Conservation (phyloP, 2,888 invertebrate species). For the Cyrtodaria siliqua region DNA sequence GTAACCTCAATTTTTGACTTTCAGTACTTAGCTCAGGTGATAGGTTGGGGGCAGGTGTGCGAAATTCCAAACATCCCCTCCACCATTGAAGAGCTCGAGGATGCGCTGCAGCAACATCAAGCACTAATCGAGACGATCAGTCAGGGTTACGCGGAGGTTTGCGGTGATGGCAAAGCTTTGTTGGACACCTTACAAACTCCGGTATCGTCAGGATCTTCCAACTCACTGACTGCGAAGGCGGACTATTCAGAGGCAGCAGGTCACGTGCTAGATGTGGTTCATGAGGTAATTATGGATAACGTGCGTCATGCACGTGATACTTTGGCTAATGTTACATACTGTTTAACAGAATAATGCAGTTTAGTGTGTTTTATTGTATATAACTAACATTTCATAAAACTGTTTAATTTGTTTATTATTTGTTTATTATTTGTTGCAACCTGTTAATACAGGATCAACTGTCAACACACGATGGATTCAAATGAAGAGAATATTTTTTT, state of each 20-base stretch:
- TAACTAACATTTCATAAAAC: too few relatives aligned
- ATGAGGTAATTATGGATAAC: slow-evolving; percentile 88
- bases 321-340: too few relatives aligned
- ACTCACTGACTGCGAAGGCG: slow-evolving; percentile 87
- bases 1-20: too few relatives aligned
- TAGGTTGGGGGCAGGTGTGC: slow-evolving; percentile 97
- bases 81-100: slow-evolving; percentile 95
- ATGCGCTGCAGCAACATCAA: slow-evolving; percentile 96
- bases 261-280: slow-evolving; percentile 98
- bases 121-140: slow-evolving; percentile 98
- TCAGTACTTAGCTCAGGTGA: slow-evolving; percentile 89
- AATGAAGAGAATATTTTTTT: too few relatives aligned
- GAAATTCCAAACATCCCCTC: slow-evolving; percentile 89
- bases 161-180: slow-evolving; percentile 86
- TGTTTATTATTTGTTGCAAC: too few relatives aligned
- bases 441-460: too few relatives aligned
- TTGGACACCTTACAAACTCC: slow-evolving; percentile 86
- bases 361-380: too few relatives aligned
- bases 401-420: too few relatives aligned
- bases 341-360: too few relatives aligned
- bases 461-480: too few relatives aligned
- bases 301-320: too few relatives aligned
- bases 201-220: slow-evolving; percentile 83
- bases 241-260: slow-evolving; percentile 98
- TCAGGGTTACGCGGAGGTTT: slow-evolving; percentile 94